Evolutionary conservation across 2,113 vertebrate species (phyloP), one percentile per base, ranked within the genome.

Genomic region (Anguilla rostrata): DNA sequence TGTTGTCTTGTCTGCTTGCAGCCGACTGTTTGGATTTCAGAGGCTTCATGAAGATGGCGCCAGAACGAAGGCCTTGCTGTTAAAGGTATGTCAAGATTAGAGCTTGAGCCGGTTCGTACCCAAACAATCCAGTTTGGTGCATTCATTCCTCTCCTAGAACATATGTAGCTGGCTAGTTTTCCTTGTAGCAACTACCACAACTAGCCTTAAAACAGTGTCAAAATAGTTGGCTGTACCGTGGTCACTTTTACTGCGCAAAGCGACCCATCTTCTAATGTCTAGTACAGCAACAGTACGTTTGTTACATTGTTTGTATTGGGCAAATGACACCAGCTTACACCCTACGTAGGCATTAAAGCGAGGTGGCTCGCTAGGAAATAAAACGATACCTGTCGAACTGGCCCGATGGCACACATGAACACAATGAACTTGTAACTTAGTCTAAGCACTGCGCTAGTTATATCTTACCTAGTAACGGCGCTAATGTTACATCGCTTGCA

Each of bases 11-110:
- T 96, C 91, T 95, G 87, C 91, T 94, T 94, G 93, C 97, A 98
- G 98, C 93, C 96, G 97, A 95, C 95, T 98, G 92, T 98, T 98
- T 95, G 98, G 97, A 94, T 98, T 98, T 97, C 96, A 97, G 92
- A 97, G 97, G 96, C 96, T 98, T 97, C 97, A 97, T 97, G 98
- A 98, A 98, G 97, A 98, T 98, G 98, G 97, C 98, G 97, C 97
- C 97, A 98, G 97, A 97, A 98, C 96, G 96, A 98, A 98, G 97
- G 97, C 97, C 97, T 96, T 98, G 91, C 94, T 98, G 95, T 96
- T 96, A 95, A 98, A 99, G 98, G 98, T 99, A 97, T 95, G 95
- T 82, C 88, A 66, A 57, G 88, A 90, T 78, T 41, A 85, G 41
- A 84, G 87, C 16, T 87, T 84, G 85, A 82, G 87, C 66, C 80